Evolutionary conservation across 2,888 invertebrate species (phyloP), one percentile per base, ranked within the genome.

Genomic region (Zelleria hepariella): DNA sequence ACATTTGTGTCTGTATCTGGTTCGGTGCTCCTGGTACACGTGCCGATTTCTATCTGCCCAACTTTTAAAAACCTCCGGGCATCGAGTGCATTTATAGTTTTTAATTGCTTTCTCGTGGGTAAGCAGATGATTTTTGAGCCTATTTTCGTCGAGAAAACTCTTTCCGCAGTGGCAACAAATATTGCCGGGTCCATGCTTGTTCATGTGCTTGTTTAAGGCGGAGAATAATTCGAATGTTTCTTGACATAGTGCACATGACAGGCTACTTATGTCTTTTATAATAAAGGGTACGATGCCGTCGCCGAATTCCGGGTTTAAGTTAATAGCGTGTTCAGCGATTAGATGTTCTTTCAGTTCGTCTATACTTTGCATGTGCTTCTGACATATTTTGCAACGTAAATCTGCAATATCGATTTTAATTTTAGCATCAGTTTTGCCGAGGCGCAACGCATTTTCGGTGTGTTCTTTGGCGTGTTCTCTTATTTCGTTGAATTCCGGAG

Each of bases 261-360:
- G 24, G 7, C 57, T 54, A 23, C 57, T 24, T 0, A 67, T 62
- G 0, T 64, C 63, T 0, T 68, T 65, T 59, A 81, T 77, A 58
- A 69, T 72, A 48, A 79, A 81, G 0, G 81, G 79, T 0, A 80
- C 32, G 7, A 78, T 68, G 32, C 76, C 72, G 25, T 68, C 72
- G 51, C 75, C 77, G 0, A 75, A 62, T 5, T 72, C 70, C 0
- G 57, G 61, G 58, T 86, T 86, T 0, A 86, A 84, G 3, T 75
- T 62, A 56, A 80, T 75, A 1, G 71, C 73, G 59, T 87, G 87
- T 15, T 80, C 78, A 18, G 72, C 71, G 5, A 82, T 80, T 52
- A 87, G 68, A 62, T 87, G 87, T 1, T 67, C 68, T 86, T 86
- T 86, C 52, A 86, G 75, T 1, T 69, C 67, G n/a, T 85, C 86